Evolutionary conservation across 2,113 vertebrate species (phyloP), one percentile per base, ranked within the genome.

Genomic region (Dipodomys spectabilis): DNA sequence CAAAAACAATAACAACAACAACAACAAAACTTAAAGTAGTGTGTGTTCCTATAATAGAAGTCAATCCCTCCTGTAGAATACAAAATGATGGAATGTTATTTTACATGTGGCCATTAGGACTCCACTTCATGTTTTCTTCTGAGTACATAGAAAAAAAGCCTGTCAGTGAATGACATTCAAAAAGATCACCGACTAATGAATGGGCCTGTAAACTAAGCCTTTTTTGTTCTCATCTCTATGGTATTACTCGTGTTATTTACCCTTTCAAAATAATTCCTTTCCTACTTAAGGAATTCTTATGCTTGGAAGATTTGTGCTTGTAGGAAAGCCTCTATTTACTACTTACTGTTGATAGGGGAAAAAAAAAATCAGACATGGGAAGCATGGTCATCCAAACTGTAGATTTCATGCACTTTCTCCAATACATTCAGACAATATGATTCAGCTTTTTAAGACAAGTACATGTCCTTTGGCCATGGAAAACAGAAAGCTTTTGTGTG

Each of bases 71-170:
- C 32, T 57, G 20, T 4, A 45, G 30, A 95, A 74, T 45, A 78
- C 60, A 75, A 82, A 81, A 91, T 57, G n/a, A 91, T 81, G 88
- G 83, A 86, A 90, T 53, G 28, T 71, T 45, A 35, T 69, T 80
- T 28, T 27, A 32, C 32, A 78, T 67, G 35, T 72, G 49, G 30
- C 16, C 27, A 12, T 62, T 23, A 90, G 90, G 74, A n/a, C 32
- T 75, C 49, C 11, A 57, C 35, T 87, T 86, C 81, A 62, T 39
- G 35, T 28, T 94, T 90, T 86, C 62, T 88, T 86, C 32, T 53
- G 12, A 44, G 32, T 49, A 15, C 45, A 9, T 27, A 28, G 6
- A 65, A 16, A 67, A 82, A 27, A 83, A 57, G 71, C 25, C 32
- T 60, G 35, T 72, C 16, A 67, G 35, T 65, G 49, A 75, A n/a